A percentile compares a stretch with the other conserved stretches of the same genome.
phyloP scores from a whole-genome alignment of 2,888 invertebrate species.

The Resseliella maxima region DNA sequence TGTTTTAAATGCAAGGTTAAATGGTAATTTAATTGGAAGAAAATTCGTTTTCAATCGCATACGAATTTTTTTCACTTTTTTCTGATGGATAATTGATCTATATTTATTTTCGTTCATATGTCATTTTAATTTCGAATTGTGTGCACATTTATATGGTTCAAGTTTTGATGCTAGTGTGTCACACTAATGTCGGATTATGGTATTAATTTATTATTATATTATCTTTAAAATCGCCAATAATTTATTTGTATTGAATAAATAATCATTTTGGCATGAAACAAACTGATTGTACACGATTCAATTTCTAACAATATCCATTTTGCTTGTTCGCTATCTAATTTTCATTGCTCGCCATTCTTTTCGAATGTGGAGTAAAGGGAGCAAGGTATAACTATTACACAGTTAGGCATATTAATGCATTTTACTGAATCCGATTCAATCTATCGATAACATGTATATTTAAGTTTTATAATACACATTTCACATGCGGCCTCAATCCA shows the following conservation, averaged over 20 bases:
- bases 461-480: neutral
- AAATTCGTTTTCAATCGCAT: no score
- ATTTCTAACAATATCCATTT: neutral
- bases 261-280: neutral
- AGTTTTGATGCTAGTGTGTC: neutral
- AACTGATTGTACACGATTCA: neutral
- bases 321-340: no score
- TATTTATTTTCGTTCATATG: neutral
- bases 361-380: no score
- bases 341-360: no score
- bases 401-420: no score
- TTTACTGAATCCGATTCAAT: no score
- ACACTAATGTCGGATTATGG: constrained; percentile 10
- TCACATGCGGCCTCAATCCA: constrained; percentile 46
- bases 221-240: constrained; percentile 31
- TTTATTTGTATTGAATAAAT: constrained; percentile 12
- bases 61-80: no score
- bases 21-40: no score
- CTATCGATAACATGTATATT: neutral
- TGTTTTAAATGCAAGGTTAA: no score
- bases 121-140: neutral
- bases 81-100: no score
- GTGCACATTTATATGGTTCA: neutral
- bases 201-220: constrained; percentile 33
- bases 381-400: no score